phyloP scores from a whole-genome alignment of 1,140 invertebrate genomes.

The Sycophaga agraensis region DNA sequence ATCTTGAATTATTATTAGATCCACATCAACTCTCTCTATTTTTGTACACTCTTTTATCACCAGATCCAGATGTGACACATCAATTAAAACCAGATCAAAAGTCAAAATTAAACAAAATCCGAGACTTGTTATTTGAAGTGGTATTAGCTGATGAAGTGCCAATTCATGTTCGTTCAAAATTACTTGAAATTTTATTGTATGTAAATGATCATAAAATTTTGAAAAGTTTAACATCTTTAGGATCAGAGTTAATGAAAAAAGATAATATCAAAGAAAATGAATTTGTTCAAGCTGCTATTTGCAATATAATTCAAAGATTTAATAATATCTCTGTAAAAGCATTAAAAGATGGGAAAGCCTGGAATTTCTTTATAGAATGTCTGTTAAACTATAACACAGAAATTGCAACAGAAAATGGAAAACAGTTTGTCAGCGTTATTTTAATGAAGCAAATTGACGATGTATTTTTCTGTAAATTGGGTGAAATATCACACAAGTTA shows the following conservation, averaged over 20 bases:
- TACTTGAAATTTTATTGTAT: slow-evolving; percentile 56
- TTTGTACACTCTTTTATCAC: slow-evolving; percentile 58
- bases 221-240: slow-evolving; percentile 42
- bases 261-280: slow-evolving; percentile 25
- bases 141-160: slow-evolving; percentile 42
- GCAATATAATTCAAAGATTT: slow-evolving; percentile 49
- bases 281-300: slow-evolving; percentile 40
- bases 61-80: slow-evolving; percentile 49
- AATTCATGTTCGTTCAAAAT: slow-evolving; percentile 50
- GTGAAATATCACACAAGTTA: slow-evolving; percentile 31
- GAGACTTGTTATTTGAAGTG: slow-evolving; percentile 42
- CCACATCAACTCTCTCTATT: slow-evolving; percentile 62
- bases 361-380: slow-evolving; percentile 45
- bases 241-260: slow-evolving; percentile 34
- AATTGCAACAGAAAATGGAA: slow-evolving; percentile 30
- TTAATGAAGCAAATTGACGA: slow-evolving; percentile 61
- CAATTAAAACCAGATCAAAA: slow-evolving; percentile 42
- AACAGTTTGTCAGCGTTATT: slow-evolving; percentile 37
- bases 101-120: slow-evolving; percentile 39
- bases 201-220: slow-evolving; percentile 61
- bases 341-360: slow-evolving; percentile 45
- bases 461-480: slow-evolving; percentile 48
- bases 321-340: slow-evolving; percentile 46
- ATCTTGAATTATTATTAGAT: slow-evolving; percentile 64
- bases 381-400: slow-evolving; percentile 34